These are phyloP conservation scores for Notarius quadriscutis DNA, from an alignment of 2,113 vertebrate genomes.

Conservation along the genomic window DNA sequence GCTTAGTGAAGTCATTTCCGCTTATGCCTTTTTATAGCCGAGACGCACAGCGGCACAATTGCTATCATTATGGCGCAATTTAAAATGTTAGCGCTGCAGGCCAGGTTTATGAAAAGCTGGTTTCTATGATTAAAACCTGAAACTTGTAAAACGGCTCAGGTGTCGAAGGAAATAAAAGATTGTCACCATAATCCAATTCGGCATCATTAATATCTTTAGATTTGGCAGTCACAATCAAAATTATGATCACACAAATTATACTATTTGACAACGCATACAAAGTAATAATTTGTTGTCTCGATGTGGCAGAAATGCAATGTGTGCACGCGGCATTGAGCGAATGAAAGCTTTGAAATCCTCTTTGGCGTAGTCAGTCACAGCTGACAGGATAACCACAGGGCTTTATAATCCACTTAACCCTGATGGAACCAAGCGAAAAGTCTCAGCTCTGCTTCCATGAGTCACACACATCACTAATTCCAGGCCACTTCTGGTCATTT, in stretches of 20 bases:
- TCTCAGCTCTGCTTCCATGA: not conserved
- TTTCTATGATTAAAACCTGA: not conserved
- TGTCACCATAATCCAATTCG: not conserved
- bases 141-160: conserved; percentile 1
- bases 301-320: not conserved
- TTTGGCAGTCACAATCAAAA: not conserved
- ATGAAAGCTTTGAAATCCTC: conserved; percentile 52
- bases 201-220: not conserved
- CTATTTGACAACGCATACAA: not conserved
- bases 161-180: not conserved
- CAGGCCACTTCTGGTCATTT: not conserved
- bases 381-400: conserved; percentile 61
- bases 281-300: conserved; percentile 24
- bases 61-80: not conserved
- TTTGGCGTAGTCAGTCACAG: conserved; percentile 54
- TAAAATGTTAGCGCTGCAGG: not conserved
- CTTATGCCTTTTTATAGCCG: not conserved
- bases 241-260: not conserved
- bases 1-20: not conserved
- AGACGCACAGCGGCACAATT: not conserved
- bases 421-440: conserved; percentile 29
- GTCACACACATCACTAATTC: conserved; percentile 19
- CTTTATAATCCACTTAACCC: conserved; percentile 64
- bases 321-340: conserved; percentile 14
- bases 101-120: not conserved